Conservation (phyloP, 2,888 invertebrate species). For the Sepioteuthis lessoniana region DNA sequence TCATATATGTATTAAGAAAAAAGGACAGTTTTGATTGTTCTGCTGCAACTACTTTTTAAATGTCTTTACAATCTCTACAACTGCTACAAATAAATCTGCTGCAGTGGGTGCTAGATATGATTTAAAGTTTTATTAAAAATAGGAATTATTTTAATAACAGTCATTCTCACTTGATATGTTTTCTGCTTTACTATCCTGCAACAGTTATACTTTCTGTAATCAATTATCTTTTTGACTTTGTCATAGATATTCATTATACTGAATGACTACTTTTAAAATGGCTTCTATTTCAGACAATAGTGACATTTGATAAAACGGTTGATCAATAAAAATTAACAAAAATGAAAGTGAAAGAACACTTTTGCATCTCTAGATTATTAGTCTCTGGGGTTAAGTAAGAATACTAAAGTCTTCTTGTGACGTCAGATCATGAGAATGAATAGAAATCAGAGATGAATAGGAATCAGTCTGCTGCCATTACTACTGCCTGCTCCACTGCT, state of each 20-base stretch:
- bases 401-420: neutral
- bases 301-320: neutral
- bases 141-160: neutral
- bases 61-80: neutral
- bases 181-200: neutral
- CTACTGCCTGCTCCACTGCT: neutral
- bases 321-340: neutral
- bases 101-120: neutral
- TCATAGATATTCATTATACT: neutral
- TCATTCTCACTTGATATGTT: neutral
- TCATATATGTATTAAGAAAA: neutral
- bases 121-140: neutral
- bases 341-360: slow-evolving; percentile 14
- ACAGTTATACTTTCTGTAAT: neutral
- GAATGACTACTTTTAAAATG: neutral
- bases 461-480: neutral
- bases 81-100: neutral
- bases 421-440: neutral
- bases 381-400: neutral
- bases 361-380: neutral
- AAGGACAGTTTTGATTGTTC: neutral
- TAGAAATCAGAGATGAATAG: too few relatives aligned
- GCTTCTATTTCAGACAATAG: neutral
- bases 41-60: neutral
- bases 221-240: neutral